Evolutionary conservation across 2,797 vertebrate genomes (phyloP), one percentile per base, ranked within the genome.

Genomic region (Myotis vivesi): DNA sequence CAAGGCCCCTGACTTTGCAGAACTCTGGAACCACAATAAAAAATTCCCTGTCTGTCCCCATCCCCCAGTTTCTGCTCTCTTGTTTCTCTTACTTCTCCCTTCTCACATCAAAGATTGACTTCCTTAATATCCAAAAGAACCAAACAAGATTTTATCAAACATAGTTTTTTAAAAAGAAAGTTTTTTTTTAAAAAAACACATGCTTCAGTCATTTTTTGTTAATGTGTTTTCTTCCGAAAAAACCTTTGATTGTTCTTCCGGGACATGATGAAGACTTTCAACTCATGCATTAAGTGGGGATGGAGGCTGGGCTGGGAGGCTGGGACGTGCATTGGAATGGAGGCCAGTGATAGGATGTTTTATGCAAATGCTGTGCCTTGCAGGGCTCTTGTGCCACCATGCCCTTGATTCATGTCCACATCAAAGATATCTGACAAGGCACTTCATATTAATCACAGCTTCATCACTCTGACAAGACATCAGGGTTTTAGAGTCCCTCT

Each of bases 211-310:
- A 11, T 49, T 92, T 69, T 51, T 51, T 22, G 1, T 81, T 44
- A 28, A 15, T 22, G 46, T 49, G 33, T 77, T 68, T 76, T 66
- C 53, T 93, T 87, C 59, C 0, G 1, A 38, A 59, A 87, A 97
- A 76, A 30, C 8, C 81, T 96, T 96, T 95, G 87, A 92, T 95
- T 93, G 75, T 68, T 94, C 95, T 97, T 94, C 81, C 87, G 81
- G 87, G 73, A 91, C 66, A 3, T 68, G 84, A 96, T 89, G 82
- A 95, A 44, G 38, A 59, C 59, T 89, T 76, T 81, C 85, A 93
- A 55, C 53, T 92, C 95, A 96, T 38, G 90, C 92, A 38, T 93
- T 41, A 84, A 96, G 95, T 53, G 49, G 49, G 33, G n/a, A 53
- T 55, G n/a, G 75, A 55, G 49, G 49, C 49, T 8, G 12, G 49